phyloP scores from a whole-genome alignment of 2,888 invertebrate species.

The Drosophila quasianomalipes region DNA sequence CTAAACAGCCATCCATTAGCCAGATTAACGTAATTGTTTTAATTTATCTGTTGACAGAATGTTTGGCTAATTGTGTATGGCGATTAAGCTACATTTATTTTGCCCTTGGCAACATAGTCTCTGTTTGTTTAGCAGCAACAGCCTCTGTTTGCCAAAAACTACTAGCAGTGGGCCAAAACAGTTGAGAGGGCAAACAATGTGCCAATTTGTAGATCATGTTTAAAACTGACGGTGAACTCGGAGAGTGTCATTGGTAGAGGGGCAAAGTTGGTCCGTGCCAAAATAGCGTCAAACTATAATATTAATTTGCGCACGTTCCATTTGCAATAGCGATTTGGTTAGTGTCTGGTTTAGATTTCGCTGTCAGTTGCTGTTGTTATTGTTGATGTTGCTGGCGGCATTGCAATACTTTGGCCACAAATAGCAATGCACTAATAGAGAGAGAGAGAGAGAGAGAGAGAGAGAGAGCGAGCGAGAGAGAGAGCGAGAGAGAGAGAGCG shows the following conservation, averaged over 20 bases:
- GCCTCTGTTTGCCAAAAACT: constrained; percentile 3
- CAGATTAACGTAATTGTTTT: neutral
- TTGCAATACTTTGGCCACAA: constrained; percentile 76
- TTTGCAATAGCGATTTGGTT: constrained; percentile 50
- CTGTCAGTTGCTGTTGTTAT: constrained; percentile 10
- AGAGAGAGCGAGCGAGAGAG: neutral
- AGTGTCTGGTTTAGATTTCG: constrained; percentile 17
- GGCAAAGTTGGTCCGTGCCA: constrained; percentile 56
- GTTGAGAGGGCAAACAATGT: constrained; percentile 67
- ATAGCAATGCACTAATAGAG: constrained; percentile 11
- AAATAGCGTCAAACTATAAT: constrained; percentile 63
- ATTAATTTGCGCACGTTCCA: constrained; percentile 76
- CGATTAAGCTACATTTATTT: constrained; percentile 20
- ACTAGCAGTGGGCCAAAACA: constrained; percentile 33
- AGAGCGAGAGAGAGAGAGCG: neutral
- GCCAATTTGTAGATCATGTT: constrained; percentile 56
- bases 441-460: neutral
- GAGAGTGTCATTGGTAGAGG: neutral
- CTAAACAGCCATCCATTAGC: neutral
- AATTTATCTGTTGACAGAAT: neutral
- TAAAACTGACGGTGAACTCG: neutral
- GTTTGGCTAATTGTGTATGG: constrained; percentile 11
- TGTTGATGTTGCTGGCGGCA: constrained; percentile 37
- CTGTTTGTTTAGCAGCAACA: constrained; percentile 5
- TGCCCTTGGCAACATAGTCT: constrained; percentile 3